Base-by-base conservation (phyloP, 2,113 vertebrate species). In the Pogona vitticeps region DNA sequence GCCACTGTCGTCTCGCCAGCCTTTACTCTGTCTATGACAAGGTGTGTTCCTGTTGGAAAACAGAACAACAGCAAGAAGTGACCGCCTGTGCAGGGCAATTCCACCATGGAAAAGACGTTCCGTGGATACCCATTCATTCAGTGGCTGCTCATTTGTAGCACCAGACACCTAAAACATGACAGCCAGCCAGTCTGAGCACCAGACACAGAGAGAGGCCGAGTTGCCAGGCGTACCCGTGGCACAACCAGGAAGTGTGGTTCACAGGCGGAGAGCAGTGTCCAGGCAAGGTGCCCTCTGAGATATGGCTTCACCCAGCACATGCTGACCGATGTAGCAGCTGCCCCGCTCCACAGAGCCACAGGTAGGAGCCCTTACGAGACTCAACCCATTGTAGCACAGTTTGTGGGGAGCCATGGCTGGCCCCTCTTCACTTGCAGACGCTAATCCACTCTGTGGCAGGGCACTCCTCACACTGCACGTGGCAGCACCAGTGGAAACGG, bases 401-500 rank as follows among this genome's bases (percentile, higher is more conserved):
- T 59, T 65, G 17, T 65, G 18, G 42, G 23, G 33, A 20, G 17
- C 52, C 33, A 56, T 18, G 17, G 42, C 79, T 78, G 33, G 28
- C 36, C 70, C 1, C 38, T 26, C 31, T 38, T 87, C 85, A 87
- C n/a, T 87, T 87, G 85, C 85, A 87, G 33, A 87, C 26, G 12
- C 71, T 87, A 12, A 87, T 40, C 70, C 70, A 82, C 26, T 87
- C 59, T 5, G 71, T 76, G n/a, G 85, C 79, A 52, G 85, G 79
- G 46, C 85, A 87, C 79, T 87, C 85, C 33, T 87, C 79, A 15
- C 85, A 87, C 26, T 87, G 78, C 70, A 87, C 85, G 3, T 87
- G 71, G 71, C 85, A 87, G 78, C 85, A 87, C 85, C 85, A 87
- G 42, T 82, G 85, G 79, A 87, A 87, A 33, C 85, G 85, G 67